A percentile compares a stretch with the other conserved stretches of the same genome.
Evolutionary conservation across 2,113 vertebrate genomes (phyloP).

Genomic region (Chloebia gouldiae): DNA sequence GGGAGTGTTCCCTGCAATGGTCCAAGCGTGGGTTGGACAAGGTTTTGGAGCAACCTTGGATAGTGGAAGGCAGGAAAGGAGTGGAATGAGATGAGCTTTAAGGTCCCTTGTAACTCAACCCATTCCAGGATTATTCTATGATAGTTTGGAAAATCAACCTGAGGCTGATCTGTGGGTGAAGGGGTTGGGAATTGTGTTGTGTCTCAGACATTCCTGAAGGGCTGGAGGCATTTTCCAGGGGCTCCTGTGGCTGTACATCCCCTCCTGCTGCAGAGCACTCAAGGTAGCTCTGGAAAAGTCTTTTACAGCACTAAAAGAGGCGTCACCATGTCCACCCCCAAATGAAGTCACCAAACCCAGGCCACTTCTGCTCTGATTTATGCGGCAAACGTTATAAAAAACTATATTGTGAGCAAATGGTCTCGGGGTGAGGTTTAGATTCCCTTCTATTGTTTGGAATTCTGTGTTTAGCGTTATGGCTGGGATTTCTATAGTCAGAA

Average conservation of each 20-base stretch:
- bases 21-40: rapidly evolving
- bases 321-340: not conserved
- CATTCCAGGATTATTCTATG: not conserved
- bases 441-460: conserved; percentile 11
- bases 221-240: not conserved
- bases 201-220: rapidly evolving
- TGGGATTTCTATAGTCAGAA: not conserved
- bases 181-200: rapidly evolving
- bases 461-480: not conserved
- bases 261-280: not conserved
- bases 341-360: conserved; percentile 11
- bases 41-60: not conserved
- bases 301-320: not conserved
- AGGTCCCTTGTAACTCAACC: not conserved
- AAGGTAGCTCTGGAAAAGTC: not conserved
- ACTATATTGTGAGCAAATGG: not conserved
- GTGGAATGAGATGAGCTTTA: not conserved
- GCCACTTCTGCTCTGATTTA: not conserved
- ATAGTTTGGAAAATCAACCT: not conserved
- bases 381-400: not conserved
- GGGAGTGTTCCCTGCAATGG: not conserved
- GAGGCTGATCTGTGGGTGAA: not conserved
- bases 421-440: conserved; percentile 30
- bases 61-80: not conserved
- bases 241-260: too few relatives aligned